Evolutionary conservation across 2,888 invertebrate species (phyloP).

Genomic region (Microctonus aethiopoides): DNA sequence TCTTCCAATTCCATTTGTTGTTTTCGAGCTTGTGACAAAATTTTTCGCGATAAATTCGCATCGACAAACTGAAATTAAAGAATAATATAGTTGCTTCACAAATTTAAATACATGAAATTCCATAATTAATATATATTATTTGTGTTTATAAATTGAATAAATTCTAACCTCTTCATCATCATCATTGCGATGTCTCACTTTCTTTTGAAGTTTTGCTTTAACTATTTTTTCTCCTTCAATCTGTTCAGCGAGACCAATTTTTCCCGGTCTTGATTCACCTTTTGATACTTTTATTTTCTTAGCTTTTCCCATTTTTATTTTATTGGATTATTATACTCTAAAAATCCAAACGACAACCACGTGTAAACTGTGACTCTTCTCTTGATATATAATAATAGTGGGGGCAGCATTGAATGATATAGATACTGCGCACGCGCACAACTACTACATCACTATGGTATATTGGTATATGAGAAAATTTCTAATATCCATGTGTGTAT

Average conservation of each 20-base stretch:
- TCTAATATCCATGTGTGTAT: no score
- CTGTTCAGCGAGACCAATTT: conserved; percentile 78
- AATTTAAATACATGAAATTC: no score
- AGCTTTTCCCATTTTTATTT: conserved; percentile 78
- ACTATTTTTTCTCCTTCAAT: conserved; percentile 76
- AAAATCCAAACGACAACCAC: no score
- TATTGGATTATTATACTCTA: background rate
- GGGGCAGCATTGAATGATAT: no score
- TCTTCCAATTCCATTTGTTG: conserved; percentile 85
- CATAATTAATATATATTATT: no score
- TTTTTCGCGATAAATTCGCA: conserved; percentile 83
- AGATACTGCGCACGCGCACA: no score
- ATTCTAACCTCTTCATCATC: conserved; percentile 81
- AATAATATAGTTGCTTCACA: no score
- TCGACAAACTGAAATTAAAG: conserved; percentile 78
- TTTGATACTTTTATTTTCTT: conserved; percentile 77
- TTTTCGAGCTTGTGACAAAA: conserved; percentile 83
- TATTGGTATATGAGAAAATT: no score
- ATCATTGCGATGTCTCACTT: conserved; percentile 76
- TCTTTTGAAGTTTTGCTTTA: conserved; percentile 74
- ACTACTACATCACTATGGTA: no score
- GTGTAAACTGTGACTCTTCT: no score
- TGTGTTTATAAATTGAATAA: no score
- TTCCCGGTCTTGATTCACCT: conserved; percentile 64
- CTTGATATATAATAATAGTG: no score